Conservation (phyloP, 2,113 vertebrate species). For the Cebidichthys violaceus region DNA sequence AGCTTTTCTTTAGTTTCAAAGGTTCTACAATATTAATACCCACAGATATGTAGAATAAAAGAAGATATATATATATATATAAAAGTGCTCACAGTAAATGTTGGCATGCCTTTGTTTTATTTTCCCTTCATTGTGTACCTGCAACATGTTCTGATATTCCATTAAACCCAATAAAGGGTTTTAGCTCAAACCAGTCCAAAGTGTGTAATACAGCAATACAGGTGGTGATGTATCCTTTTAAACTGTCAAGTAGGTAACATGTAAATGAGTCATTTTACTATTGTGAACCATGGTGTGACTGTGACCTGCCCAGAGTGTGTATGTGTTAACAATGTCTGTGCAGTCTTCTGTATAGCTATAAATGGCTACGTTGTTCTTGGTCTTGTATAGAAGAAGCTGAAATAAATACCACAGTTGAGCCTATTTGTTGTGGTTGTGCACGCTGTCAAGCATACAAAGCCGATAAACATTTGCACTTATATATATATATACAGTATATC, state of each 20-base stretch:
- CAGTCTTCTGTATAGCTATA: conserved; percentile 34
- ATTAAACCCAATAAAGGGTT: conserved; percentile 7
- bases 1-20: conserved; percentile 9
- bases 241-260: conserved; percentile 57
- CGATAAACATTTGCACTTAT: neutral
- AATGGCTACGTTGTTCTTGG: conserved; percentile 10
- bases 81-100: conserved; percentile 13
- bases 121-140: conserved; percentile 6
- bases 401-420: conserved; percentile 59
- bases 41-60: neutral
- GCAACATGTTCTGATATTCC: neutral
- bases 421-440: neutral
- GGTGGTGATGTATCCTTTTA: conserved; percentile 39
- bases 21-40: neutral
- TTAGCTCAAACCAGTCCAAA: conserved; percentile 54
- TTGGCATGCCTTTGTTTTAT: conserved; percentile 9
- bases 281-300: conserved; percentile 26
- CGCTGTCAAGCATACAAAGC: neutral
- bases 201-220: conserved; percentile 69
- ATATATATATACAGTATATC: neutral
- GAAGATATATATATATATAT: neutral
- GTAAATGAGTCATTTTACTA: conserved; percentile 12
- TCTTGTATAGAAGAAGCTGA: conserved; percentile 6
- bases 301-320: conserved; percentile 1
- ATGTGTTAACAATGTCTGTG: conserved; percentile 42